Conservation (phyloP, 2,888 invertebrate species). For the Hyposoter didymator region DNA sequence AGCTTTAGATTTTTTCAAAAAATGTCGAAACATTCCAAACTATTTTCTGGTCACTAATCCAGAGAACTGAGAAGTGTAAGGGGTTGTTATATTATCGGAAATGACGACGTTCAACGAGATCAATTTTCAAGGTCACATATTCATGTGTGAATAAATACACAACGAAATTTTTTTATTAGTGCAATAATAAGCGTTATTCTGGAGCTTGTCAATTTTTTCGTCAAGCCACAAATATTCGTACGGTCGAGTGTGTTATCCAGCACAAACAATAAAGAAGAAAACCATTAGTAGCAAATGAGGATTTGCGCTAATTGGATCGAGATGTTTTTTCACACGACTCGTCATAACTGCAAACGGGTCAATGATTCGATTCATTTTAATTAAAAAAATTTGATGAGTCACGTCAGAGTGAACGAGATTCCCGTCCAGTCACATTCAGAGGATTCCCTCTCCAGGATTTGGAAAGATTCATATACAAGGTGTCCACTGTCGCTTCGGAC, state of each 20-base stretch:
- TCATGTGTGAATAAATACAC: neutral
- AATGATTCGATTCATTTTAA: slow-evolving; percentile 43
- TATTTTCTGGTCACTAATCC: neutral
- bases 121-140: neutral
- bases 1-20: neutral
- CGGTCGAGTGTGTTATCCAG: neutral
- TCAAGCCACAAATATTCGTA: neutral
- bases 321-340: slow-evolving; percentile 26
- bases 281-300: slow-evolving; percentile 15
- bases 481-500: neutral
- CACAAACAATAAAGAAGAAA: slow-evolving; percentile 14
- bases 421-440: slow-evolving; percentile 6
- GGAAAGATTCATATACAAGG: neutral
- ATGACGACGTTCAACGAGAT: neutral
- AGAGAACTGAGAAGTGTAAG: neutral
- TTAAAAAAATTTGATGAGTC: slow-evolving; percentile 23
- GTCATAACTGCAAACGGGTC: slow-evolving; percentile 11
- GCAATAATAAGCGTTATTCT: neutral
- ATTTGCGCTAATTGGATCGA: slow-evolving; percentile 46
- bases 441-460: slow-evolving; percentile 33
- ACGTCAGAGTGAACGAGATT: slow-evolving; percentile 17
- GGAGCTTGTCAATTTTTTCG: neutral
- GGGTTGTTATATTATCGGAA: neutral
- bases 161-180: neutral
- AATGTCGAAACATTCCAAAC: neutral